These are phyloP conservation scores for Hypotaenidia philippensis DNA, from an alignment of 2,797 vertebrate species.

Conservation along the genomic window DNA sequence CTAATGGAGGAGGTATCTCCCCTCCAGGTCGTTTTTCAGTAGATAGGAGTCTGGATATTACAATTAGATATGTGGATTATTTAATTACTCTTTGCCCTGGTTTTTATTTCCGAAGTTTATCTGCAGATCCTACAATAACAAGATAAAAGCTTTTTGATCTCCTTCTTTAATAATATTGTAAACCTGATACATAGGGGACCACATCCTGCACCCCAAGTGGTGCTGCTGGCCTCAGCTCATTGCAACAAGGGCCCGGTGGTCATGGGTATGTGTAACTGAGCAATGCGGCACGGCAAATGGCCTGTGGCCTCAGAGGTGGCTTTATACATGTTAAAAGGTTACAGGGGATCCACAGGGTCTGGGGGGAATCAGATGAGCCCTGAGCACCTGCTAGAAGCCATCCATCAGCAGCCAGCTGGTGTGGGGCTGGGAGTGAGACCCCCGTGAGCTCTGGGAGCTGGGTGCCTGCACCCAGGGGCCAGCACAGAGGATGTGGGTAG, in stretches of 20 bases:
- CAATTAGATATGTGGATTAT: background rate
- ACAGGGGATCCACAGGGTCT: background rate
- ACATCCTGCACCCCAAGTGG: background rate
- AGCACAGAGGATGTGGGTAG: background rate
- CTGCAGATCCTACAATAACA: background rate
- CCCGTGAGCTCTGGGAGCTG: background rate
- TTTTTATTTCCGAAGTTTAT: constrained; percentile 4
- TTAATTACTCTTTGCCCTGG: background rate
- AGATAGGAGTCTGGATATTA: background rate
- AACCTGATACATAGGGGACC: accelerated
- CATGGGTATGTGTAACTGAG: background rate
- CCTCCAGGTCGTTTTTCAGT: background rate
- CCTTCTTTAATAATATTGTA: background rate
- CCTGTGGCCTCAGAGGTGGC: background rate
- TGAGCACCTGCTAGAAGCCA: accelerated
- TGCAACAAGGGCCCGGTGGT: background rate
- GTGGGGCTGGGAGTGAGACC: background rate
- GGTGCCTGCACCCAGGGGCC: background rate
- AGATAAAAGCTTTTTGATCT: background rate
- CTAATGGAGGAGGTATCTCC: background rate
- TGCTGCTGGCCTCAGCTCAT: background rate
- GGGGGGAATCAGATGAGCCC: background rate
- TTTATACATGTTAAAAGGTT: background rate
- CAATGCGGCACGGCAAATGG: background rate
- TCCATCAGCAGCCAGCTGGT: accelerated